Conservation (phyloP, 1,140 invertebrate species). For the Diorhabda carinulata region DNA sequence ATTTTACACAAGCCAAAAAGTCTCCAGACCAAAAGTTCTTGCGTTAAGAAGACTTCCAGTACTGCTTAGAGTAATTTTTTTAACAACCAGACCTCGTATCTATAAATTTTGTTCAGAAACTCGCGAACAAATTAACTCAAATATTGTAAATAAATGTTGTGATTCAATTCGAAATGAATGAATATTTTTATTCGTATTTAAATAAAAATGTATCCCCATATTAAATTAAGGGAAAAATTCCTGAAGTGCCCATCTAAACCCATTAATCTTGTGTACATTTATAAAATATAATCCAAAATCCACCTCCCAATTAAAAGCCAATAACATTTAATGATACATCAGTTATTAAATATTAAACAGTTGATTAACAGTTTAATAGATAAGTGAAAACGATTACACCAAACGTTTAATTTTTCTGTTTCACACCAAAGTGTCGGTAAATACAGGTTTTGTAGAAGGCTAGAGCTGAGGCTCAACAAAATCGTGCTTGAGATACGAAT, state of each 20-base stretch:
- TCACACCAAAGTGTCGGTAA: slow-evolving; percentile 21
- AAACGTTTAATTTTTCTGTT: slow-evolving; percentile 20
- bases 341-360: slow-evolving; percentile 24
- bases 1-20: too few species aligned
- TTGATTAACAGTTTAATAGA: slow-evolving; percentile 22
- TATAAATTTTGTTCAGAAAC: too few species aligned
- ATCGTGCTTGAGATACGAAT: background rate
- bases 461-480: slow-evolving; percentile 11
- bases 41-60: too few species aligned
- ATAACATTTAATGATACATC: slow-evolving; percentile 23
- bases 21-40: too few species aligned
- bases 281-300: slow-evolving; percentile 15
- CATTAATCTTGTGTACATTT: slow-evolving; percentile 1
- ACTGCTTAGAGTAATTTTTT: too few species aligned
- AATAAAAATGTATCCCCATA: too few species aligned
- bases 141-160: too few species aligned
- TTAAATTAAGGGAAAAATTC: background rate
- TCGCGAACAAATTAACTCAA: too few species aligned
- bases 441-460: slow-evolving; percentile 21
- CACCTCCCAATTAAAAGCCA: slow-evolving; percentile 23
- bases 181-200: too few species aligned
- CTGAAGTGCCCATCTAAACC: background rate
- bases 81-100: too few species aligned
- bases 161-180: too few species aligned
- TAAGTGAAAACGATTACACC: slow-evolving; percentile 21